phyloP scores from a whole-genome alignment of 2,797 vertebrate genomes.

The Catostomus latipinnis region DNA sequence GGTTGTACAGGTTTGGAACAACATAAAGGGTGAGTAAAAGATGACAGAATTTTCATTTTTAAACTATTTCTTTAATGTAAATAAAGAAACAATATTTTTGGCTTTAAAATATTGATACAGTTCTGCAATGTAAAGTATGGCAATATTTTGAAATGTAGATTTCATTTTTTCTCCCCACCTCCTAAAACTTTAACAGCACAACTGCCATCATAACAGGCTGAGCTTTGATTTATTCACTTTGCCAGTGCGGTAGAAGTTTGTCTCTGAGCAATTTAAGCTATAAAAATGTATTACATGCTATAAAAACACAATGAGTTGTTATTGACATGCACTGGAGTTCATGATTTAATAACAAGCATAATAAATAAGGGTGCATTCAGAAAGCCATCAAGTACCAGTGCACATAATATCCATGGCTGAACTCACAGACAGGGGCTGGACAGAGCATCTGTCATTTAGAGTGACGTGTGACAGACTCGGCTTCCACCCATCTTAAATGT shows the following conservation, averaged over 20 bases:
- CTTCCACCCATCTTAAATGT: slow-evolving; percentile 65
- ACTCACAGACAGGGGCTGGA: slow-evolving; percentile 53
- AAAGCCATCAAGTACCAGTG: slow-evolving; percentile 45
- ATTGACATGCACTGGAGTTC: neutral
- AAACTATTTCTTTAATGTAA: too few species aligned
- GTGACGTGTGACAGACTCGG: slow-evolving; percentile 55
- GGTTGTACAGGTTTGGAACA: too few species aligned
- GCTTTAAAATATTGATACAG: too few species aligned
- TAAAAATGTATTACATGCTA: slow-evolving; percentile 12
- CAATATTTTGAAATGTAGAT: too few species aligned
- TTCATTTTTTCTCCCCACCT: too few species aligned
- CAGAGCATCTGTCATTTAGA: slow-evolving; percentile 69
- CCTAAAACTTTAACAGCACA: neutral
- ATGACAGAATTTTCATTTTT: too few species aligned
- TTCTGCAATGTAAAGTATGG: too few species aligned
- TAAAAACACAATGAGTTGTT: slow-evolving; percentile 21
- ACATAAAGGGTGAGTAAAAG: too few species aligned
- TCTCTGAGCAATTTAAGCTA: neutral
- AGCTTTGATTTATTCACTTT: slow-evolving; percentile 1
- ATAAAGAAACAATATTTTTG: too few species aligned
- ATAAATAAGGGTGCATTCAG: slow-evolving; percentile 36
- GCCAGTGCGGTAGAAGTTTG: neutral
- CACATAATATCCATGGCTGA: slow-evolving; percentile 52
- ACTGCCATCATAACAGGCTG: neutral
- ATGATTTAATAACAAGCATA: slow-evolving; percentile 5